A percentile compares a stretch with the other conserved stretches of the same genome.
phyloP scores from a whole-genome alignment of 1,140 invertebrate species.

The Wiebesia pumilae region DNA sequence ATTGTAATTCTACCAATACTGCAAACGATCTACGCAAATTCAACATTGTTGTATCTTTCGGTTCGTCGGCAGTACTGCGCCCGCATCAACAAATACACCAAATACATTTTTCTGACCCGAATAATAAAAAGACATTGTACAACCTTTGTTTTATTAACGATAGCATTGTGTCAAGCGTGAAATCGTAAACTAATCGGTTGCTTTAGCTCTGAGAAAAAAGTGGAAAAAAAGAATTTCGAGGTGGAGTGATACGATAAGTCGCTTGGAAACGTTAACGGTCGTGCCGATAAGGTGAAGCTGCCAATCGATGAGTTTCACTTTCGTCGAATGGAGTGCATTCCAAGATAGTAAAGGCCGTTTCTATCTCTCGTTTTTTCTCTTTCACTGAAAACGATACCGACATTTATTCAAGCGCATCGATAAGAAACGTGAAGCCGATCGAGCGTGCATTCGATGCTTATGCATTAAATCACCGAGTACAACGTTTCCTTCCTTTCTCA shows the following conservation, averaged over 20 bases:
- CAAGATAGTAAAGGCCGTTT: constrained; percentile 43
- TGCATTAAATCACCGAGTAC: not conserved
- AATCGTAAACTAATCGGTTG: too few relatives aligned
- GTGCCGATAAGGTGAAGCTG: constrained; percentile 15
- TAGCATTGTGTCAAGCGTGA: too few relatives aligned
- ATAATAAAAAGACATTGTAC: too few relatives aligned
- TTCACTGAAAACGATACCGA: constrained; percentile 48
- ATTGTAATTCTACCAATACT: constrained; percentile 10
- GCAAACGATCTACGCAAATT: not conserved
- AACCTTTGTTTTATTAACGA: too few relatives aligned
- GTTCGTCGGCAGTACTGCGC: not conserved
- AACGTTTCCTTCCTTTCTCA: not conserved
- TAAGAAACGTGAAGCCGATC: not conserved
- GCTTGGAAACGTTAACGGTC: not conserved
- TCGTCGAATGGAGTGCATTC: constrained; percentile 29
- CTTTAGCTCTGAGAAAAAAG: too few relatives aligned
- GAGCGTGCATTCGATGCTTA: not conserved
- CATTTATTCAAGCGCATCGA: constrained; percentile 11
- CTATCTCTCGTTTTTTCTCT: constrained; percentile 25
- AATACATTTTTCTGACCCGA: not conserved
- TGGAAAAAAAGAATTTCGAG: not conserved
- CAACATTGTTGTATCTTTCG: not conserved
- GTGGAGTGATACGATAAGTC: not conserved
- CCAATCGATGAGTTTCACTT: constrained; percentile 35
- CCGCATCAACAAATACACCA: not conserved